A percentile compares a stretch with the other conserved stretches of the same genome.
These are phyloP conservation scores for Stomatorhinus ivindoensis DNA, from an alignment of 2,113 vertebrate species.

Conservation along the genomic window DNA sequence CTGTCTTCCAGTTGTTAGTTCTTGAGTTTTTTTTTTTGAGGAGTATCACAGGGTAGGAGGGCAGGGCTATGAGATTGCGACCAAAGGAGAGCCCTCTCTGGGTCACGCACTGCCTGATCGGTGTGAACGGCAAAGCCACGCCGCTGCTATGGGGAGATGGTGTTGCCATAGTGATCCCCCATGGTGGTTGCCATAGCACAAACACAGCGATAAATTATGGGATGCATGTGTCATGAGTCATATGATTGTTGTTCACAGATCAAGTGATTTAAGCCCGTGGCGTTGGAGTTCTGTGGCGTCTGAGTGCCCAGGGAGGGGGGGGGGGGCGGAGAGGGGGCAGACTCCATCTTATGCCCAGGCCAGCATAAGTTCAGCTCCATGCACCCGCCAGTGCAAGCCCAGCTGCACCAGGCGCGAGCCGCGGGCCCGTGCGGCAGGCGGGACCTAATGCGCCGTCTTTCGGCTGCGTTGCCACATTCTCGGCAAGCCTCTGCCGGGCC, in stretches of 20 bases:
- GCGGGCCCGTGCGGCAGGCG: background rate
- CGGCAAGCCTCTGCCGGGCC: conserved; percentile 30
- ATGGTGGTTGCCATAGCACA: conserved; percentile 52
- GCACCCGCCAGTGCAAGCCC: background rate
- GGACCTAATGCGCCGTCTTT: conserved; percentile 25
- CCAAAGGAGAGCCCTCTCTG: conserved; percentile 29
- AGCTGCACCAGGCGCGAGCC: background rate
- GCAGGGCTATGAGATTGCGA: background rate
- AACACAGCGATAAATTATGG: conserved; percentile 61
- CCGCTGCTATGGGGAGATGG: conserved; percentile 63
- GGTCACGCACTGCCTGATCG: conserved; percentile 47
- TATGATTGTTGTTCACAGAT: conserved; percentile 52
- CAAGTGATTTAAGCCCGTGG: conserved; percentile 53
- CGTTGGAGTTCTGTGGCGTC: conserved; percentile 26
- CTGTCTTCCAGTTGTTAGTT: background rate
- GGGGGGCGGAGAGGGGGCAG: background rate
- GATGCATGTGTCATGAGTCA: conserved; percentile 64
- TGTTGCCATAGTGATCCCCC: conserved; percentile 65
- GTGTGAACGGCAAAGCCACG: conserved; percentile 51
- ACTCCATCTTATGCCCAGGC: conserved; percentile 23
- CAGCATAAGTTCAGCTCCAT: conserved; percentile 28
- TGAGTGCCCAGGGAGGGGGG: conserved; percentile 32
- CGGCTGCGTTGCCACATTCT: conserved; percentile 29
- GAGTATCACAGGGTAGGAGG: background rate
- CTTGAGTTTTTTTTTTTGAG: background rate